These are phyloP conservation scores for Pantherophis alleghaniensis DNA, from an alignment of 2,797 vertebrate genomes.

Conservation along the genomic window DNA sequence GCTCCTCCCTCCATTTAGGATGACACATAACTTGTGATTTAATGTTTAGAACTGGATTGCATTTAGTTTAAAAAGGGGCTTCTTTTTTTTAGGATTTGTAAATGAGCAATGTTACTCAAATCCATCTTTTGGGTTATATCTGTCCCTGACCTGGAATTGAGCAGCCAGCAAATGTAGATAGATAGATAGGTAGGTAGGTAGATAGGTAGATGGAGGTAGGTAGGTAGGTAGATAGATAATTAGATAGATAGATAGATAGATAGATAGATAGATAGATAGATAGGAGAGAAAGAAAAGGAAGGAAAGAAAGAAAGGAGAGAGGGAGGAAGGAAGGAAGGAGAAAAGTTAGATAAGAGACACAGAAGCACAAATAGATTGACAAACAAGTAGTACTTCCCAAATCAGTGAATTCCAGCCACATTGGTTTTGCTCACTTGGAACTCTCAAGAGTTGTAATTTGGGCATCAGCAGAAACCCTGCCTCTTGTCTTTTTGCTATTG, in stretches of 20 bases:
- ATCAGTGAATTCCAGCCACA: neutral
- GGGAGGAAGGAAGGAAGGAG: too few relatives aligned
- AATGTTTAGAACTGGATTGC: neutral
- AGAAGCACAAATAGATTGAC: neutral
- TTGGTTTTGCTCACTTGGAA: neutral
- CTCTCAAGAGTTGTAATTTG: neutral
- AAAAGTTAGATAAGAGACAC: neutral
- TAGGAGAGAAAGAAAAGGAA: too few relatives aligned
- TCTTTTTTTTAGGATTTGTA: neutral
- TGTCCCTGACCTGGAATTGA: neutral
- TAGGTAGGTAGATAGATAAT: too few relatives aligned
- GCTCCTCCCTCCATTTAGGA: neutral
- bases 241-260: too few relatives aligned
- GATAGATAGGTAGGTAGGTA: too few relatives aligned
- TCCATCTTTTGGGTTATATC: neutral
- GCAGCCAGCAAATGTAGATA: neutral
- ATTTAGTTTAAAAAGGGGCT: neutral
- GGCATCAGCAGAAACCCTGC: neutral
- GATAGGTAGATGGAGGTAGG: too few relatives aligned
- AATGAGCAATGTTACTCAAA: neutral
- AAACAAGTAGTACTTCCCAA: neutral
- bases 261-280: too few relatives aligned
- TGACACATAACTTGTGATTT: neutral
- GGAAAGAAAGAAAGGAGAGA: too few relatives aligned
- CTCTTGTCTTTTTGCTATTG: neutral